A percentile compares a stretch with the other conserved stretches of the same genome.
phyloP scores from a whole-genome alignment of 2,797 vertebrate species.

The Trematomus bernacchii region DNA sequence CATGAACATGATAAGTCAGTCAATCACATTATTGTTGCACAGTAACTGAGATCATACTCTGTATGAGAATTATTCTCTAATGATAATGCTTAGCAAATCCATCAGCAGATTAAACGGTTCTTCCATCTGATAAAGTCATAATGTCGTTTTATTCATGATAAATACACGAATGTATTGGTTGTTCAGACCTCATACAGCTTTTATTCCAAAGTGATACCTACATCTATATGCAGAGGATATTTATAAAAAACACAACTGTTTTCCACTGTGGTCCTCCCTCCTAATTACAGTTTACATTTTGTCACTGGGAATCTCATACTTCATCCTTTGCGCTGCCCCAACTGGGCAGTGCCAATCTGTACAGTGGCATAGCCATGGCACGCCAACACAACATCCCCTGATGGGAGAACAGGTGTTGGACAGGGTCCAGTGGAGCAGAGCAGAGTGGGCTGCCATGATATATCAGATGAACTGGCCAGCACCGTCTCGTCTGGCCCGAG shows the following conservation, averaged over 20 bases:
- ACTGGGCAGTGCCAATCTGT: constrained; percentile 84
- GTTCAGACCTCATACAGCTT: background rate
- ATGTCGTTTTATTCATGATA: constrained; percentile 3
- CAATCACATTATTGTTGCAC: background rate
- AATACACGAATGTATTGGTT: background rate
- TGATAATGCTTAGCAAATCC: background rate
- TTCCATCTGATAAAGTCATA: constrained; percentile 21
- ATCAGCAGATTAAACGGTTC: constrained; percentile 7
- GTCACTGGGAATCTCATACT: constrained; percentile 70
- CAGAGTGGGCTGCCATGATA: constrained; percentile 79
- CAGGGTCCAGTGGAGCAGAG: constrained; percentile 84
- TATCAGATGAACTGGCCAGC: constrained; percentile 80
- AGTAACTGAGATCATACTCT: background rate
- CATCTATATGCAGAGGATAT: constrained; percentile 28
- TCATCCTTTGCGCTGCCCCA: constrained; percentile 86
- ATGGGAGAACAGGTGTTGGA: constrained; percentile 89
- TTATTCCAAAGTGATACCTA: background rate
- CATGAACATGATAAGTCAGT: too few species aligned
- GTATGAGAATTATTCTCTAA: background rate
- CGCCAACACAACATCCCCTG: constrained; percentile 82
- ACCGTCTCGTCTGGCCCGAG: constrained; percentile 77
- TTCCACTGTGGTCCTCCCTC: constrained; percentile 50
- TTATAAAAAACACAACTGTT: constrained; percentile 29
- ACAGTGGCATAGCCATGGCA: constrained; percentile 76
- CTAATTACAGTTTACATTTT: constrained; percentile 71